Base-by-base conservation (phyloP, 1,140 invertebrate species). In the Mycetomoellerius zeteki region DNA sequence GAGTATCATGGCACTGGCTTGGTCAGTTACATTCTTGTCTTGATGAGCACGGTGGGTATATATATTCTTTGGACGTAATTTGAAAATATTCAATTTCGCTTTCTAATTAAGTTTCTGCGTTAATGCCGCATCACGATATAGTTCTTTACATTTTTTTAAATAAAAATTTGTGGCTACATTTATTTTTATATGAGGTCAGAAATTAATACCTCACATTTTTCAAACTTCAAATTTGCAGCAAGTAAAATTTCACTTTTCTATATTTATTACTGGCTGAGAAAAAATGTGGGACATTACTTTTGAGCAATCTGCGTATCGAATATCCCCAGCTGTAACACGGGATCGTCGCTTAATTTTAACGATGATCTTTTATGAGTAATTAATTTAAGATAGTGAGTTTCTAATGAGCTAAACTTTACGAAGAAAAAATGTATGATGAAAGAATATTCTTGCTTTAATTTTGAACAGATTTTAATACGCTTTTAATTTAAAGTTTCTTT, bases 31-130 rank as follows among this genome's bases (percentile, higher is more conserved):
- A 96, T 98, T 82, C 95, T 98, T 37, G 98, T 97, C 16, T 95
- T 98, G 16, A 97, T 98, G 96, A 97, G 97, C 58, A 97, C 97
- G 91, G 98, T 98, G 95, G 89, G 91, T 86, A 75, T 60, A 81
- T 56, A 67, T 24, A 24, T 16, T 27, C 10, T 78, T 65, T 21
- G 14, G 14, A 30, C 24, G 16, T 60, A 47, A 43, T 27, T 77
- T 60, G 4, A 62, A 60, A 30, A 64, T 30, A 60, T 43, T 43
- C 3, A 27, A 77, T 47, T 43, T 47, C 3, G 4, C 16, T 3
- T 60, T 2, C 21, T 1, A 56, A n/a, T 54, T 14, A 47, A 14
- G 2, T 54, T 73, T 30, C 5, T 75, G 7, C 2, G 8, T 54
- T 75, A 75, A 75, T 10, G 50, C 2, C n/a, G 8, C 27, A 52